Evolutionary conservation across 2,797 vertebrate species (phyloP).

Genomic region (Brachyrhaphis roseni): DNA sequence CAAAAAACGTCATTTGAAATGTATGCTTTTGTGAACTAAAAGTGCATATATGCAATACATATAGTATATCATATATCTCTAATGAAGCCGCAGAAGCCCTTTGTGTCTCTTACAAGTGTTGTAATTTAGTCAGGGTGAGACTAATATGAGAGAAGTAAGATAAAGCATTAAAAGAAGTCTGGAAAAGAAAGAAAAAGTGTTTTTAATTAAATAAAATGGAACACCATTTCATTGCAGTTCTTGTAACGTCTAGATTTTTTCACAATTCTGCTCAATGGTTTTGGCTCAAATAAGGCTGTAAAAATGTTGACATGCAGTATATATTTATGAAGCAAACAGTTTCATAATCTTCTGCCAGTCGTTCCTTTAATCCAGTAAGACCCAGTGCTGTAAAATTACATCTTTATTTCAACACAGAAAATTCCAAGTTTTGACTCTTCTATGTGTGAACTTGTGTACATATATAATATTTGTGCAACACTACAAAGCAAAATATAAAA

Average conservation of each 20-base stretch:
- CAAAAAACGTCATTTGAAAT: neutral
- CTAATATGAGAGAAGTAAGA: neutral
- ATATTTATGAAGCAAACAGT: no score
- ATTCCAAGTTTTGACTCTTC: neutral
- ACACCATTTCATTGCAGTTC: neutral
- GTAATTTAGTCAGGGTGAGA: neutral
- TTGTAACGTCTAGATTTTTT: neutral
- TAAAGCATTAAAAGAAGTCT: neutral
- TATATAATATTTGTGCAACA: neutral
- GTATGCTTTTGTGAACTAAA: neutral
- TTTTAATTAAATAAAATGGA: neutral
- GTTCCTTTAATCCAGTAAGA: neutral
- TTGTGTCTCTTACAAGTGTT: neutral
- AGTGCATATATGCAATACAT: neutral
- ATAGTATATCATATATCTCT: neutral
- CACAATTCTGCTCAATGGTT: neutral
- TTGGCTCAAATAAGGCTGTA: neutral
- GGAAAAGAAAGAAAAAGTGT: neutral
- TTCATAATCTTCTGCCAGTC: neutral
- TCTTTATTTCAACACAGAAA: neutral
- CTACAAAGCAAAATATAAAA: no score
- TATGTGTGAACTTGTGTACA: neutral
- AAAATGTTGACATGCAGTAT: neutral
- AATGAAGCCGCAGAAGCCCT: neutral
- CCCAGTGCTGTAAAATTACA: neutral